Base-by-base conservation (phyloP, 2,797 vertebrate species). In the Paratrypauchen microcephalus region DNA sequence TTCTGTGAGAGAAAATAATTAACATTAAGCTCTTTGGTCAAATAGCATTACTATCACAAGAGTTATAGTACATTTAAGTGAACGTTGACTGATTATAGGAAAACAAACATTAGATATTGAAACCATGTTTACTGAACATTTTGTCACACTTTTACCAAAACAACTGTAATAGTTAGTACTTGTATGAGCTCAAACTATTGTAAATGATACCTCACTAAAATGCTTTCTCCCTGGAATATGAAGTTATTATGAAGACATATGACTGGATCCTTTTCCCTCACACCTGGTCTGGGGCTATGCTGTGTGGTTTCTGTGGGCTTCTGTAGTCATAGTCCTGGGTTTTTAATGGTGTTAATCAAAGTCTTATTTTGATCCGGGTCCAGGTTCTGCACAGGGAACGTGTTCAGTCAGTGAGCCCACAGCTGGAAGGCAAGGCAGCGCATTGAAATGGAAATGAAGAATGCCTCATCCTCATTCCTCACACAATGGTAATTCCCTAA, bases 391-490 rank as follows among this genome's bases (percentile, higher is more conserved):
- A 80, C 78, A 89, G 92, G 82, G 82, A 92, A 91, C 92, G 89
- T 89, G 94, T 91, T 91, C 78, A 89, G 82, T 92, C 90, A 88
- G 77, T 39, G 81, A 85, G 89, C 87, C 77, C 78, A 80, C 83
- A 81, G 89, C 91, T 90, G 79, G 88, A 87, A 86, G 93, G 88
- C 69, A 79, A 69, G 41, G 32, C 70, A 65, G 59, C 47, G 39
- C 80, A 89, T 95, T 91, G 93, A 93, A 93, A 94, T 91, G 91
- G 89, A 94, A 95, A 95, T 89, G 66, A 89, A 68, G 6, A 58
- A 81, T 69, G 72, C 82, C 85, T 88, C 87, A 90, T 89, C 87
- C 90, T 81, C 76, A 18, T 28, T 58, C 67, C 71, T 70, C 67
- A 85, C 82, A 75, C 64, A 77, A 55, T 69, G 75, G 84, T 86